phyloP scores from a whole-genome alignment of 1,140 invertebrate genomes.

The Drosophila seguyi region DNA sequence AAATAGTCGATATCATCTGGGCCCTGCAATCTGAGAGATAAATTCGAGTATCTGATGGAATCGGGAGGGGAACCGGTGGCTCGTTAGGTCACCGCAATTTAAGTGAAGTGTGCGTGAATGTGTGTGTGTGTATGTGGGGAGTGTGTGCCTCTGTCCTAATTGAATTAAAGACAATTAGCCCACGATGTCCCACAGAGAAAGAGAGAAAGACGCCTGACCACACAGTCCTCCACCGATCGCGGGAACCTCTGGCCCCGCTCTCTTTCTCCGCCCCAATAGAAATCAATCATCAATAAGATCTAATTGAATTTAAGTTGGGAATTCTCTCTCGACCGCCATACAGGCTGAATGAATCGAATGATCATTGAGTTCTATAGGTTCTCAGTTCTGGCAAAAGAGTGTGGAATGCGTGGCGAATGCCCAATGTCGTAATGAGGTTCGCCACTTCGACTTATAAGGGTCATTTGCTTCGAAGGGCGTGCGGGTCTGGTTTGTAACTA shows the following conservation, averaged over 20 bases:
- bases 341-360: slow-evolving; percentile 36
- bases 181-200: slow-evolving; percentile 12
- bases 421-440: slow-evolving; percentile 43
- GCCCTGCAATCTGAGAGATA: slow-evolving; percentile 20
- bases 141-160: slow-evolving; percentile 45
- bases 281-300: slow-evolving; percentile 81
- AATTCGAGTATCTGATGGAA: slow-evolving; percentile 34
- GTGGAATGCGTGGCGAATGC: slow-evolving; percentile 44
- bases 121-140: not conserved
- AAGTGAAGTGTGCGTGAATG: slow-evolving; percentile 33
- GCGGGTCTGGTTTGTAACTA: slow-evolving; percentile 41
- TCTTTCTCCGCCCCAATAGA: slow-evolving; percentile 10
- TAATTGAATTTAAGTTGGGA: slow-evolving; percentile 71
- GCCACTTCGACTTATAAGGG: slow-evolving; percentile 42
- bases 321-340: slow-evolving; percentile 31
- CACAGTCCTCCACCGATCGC: slow-evolving; percentile 16
- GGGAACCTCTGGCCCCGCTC: slow-evolving; percentile 32
- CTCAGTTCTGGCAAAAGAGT: not conserved
- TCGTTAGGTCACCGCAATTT: slow-evolving; percentile 54
- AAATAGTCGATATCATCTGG: slow-evolving; percentile 22
- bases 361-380: slow-evolving; percentile 31
- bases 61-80: slow-evolving; percentile 8
- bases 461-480: slow-evolving; percentile 34
- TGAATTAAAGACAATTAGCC: slow-evolving; percentile 76
- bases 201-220: slow-evolving; percentile 19